Base-by-base conservation (phyloP, 2,888 invertebrate species). In the Leucania comma region DNA sequence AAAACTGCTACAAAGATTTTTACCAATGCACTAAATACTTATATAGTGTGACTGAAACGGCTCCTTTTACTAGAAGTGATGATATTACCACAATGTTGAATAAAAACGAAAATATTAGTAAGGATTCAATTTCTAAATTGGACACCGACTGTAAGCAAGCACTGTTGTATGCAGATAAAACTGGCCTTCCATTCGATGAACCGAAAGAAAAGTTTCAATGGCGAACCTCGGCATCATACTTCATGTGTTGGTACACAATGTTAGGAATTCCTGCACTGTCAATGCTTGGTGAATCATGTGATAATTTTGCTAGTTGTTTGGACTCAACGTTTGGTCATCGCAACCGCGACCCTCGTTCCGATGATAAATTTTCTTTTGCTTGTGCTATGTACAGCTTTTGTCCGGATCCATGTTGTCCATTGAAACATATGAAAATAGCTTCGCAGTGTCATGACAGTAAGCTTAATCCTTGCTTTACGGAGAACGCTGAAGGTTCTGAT, bases 171-270 rank as follows among this genome's bases (percentile, higher is more conserved):
- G 96, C 96, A 81, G 92, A 95, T 74, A 90, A 86, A 57, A 89
- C 91, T 50, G 95, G 95, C 20, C 87, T 93, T 77, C 97, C 97
- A 1, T 97, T 97, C 88, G 94, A 96, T 85, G 96, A 96, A 70
- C 95, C 96, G 26, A 85, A 94, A 68, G 97, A 97, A 86, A 93
- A 96, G 67, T 97, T 96, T 86, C 96, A 96, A 85, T 97, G 97
- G 97, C 92, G 97, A 53, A 95, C 96, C 1, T 95, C 97, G 0
- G 97, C 97, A 0, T 96, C 97, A 81, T 97, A 97, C 89, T 97
- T 96, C 90, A 97, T 97, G 97, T 97, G 97, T 84, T 97, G 96
- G 97, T 97, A 96, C 86, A 97, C 97, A 22, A 96, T 97, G 96
- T 90, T 95, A 60, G 95, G 95, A 74, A 92, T 86, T 24, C 93